A percentile compares a stretch with the other conserved stretches of the same genome.
Conservation (phyloP, 2,113 vertebrate species). For the Epinephelus fuscoguttatus region DNA sequence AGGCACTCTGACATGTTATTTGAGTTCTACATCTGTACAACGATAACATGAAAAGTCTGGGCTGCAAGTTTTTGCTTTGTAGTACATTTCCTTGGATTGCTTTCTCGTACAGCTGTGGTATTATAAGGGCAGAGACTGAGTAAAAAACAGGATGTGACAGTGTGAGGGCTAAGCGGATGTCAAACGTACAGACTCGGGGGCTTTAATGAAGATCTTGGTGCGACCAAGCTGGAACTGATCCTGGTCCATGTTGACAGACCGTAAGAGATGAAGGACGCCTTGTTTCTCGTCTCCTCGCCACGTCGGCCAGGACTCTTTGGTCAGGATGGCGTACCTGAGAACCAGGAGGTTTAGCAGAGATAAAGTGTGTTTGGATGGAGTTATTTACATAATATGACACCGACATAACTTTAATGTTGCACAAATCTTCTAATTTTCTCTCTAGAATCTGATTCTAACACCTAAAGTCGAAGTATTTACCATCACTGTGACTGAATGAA, state of each 20-base stretch:
- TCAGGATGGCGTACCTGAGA: slow-evolving; percentile 95
- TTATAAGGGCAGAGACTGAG: not conserved
- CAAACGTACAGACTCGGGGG: slow-evolving; percentile 94
- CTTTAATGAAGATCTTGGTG: slow-evolving; percentile 97
- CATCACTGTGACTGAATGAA: not conserved
- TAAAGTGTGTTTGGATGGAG: not conserved
- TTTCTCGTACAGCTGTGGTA: not conserved
- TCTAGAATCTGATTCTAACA: not conserved
- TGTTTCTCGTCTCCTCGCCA: slow-evolving; percentile 97
- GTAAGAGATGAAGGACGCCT: slow-evolving; percentile 93
- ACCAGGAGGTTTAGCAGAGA: not conserved
- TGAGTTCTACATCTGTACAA: not conserved
- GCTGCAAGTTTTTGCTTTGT: slow-evolving; percentile 13
- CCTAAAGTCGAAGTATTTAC: not conserved
- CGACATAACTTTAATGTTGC: not conserved
- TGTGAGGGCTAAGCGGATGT: not conserved
- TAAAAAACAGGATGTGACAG: not conserved
- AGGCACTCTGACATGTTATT: slow-evolving; percentile 5
- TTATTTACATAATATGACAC: not conserved
- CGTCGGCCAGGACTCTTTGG: slow-evolving; percentile 95
- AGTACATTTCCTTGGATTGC: not conserved
- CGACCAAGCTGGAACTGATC: slow-evolving; percentile 97
- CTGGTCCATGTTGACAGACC: slow-evolving; percentile 95
- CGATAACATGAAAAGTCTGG: not conserved
- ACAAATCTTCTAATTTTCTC: not conserved